Evolutionary conservation across 2,797 vertebrate species (phyloP).

Genomic region (Ctenopoma kingsleyae): DNA sequence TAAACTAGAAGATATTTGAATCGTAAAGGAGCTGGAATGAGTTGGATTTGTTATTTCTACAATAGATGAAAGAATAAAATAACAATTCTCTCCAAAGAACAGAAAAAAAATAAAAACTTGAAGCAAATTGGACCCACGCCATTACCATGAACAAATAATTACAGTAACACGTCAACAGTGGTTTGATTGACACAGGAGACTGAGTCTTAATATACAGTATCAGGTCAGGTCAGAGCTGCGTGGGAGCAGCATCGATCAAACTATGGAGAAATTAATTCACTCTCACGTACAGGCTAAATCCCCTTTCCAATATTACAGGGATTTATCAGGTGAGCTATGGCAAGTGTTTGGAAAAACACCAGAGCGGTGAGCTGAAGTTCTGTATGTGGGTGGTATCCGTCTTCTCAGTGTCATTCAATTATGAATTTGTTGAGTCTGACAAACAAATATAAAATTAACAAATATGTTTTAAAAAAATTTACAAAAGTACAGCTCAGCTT

Average conservation of each 20-base stretch:
- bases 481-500: too few species aligned
- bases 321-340: constrained; percentile 34
- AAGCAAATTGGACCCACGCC: neutral
- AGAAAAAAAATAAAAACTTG: neutral
- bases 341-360: constrained; percentile 7
- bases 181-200: constrained; percentile 22
- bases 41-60: neutral
- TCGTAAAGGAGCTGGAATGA: neutral
- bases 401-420: constrained; percentile 7
- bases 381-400: neutral
- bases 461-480: too few species aligned
- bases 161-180: neutral
- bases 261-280: constrained; percentile 32
- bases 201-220: constrained; percentile 14
- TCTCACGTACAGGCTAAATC: constrained; percentile 28
- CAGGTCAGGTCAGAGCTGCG: neutral
- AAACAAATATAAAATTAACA: neutral
- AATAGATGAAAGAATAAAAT: neutral
- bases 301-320: constrained; percentile 27
- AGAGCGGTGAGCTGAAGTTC: neutral
- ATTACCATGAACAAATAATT: neutral
- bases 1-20: neutral
- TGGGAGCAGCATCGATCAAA: constrained; percentile 15
- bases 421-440: neutral
- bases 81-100: neutral